Conservation (phyloP, 2,888 invertebrate species). For the Gasteruption jaculator region DNA sequence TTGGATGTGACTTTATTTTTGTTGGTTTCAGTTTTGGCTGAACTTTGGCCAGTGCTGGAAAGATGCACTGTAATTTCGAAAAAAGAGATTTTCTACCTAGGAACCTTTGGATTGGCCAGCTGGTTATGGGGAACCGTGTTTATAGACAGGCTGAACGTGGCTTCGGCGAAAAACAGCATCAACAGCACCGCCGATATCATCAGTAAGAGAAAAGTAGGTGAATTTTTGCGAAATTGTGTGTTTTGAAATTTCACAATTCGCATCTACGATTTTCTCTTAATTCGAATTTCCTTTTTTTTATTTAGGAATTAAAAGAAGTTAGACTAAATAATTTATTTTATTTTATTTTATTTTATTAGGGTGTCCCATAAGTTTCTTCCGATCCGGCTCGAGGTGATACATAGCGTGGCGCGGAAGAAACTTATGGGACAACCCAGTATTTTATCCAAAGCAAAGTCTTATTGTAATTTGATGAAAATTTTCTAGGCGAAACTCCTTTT, state of each 20-base stretch:
- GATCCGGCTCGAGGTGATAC: too few species aligned
- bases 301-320: not conserved
- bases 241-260: not conserved
- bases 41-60: constrained; percentile 78
- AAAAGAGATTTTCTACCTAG: constrained; percentile 74
- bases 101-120: constrained; percentile 79
- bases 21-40: constrained; percentile 59
- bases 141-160: constrained; percentile 72
- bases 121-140: constrained; percentile 89
- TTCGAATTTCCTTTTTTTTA: constrained; percentile 1
- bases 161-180: constrained; percentile 68
- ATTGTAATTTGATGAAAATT: constrained; percentile 13
- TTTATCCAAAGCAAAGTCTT: too few species aligned
- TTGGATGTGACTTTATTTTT: constrained; percentile 3
- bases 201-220: constrained; percentile 59
- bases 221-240: constrained; percentile 5
- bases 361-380: too few species aligned
- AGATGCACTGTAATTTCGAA: constrained; percentile 81
- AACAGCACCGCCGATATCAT: constrained; percentile 69
- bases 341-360: not conserved
- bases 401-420: too few species aligned
- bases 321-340: not conserved
- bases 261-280: too few species aligned
- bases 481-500: constrained; percentile 72
- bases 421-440: too few species aligned